These are phyloP conservation scores for Patella depressa DNA, from an alignment of 2,888 invertebrate species.

Conservation along the genomic window DNA sequence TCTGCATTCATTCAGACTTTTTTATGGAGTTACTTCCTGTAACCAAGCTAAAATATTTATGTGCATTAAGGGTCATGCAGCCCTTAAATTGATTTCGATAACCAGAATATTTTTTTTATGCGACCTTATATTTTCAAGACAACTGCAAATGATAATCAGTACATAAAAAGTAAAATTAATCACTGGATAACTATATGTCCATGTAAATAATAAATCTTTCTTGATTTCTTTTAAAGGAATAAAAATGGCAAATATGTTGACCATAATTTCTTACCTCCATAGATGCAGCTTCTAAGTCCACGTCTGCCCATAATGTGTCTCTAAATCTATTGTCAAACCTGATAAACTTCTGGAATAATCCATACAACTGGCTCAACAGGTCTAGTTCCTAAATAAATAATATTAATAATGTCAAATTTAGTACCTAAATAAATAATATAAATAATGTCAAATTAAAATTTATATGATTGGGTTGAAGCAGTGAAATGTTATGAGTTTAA, in stretches of 20 bases:
- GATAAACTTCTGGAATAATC: constrained; percentile 71
- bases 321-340: constrained; percentile 68
- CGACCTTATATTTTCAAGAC: too few relatives aligned
- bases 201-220: neutral
- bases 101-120: too few relatives aligned
- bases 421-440: constrained; percentile 51
- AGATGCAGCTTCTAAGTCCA: constrained; percentile 66
- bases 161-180: neutral
- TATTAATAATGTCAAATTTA: constrained; percentile 51
- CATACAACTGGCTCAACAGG: constrained; percentile 69
- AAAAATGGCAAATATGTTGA: neutral
- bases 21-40: too few relatives aligned
- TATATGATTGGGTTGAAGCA: constrained; percentile 55
- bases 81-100: too few relatives aligned
- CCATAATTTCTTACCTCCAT: constrained; percentile 55
- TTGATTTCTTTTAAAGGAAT: neutral
- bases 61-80: too few relatives aligned
- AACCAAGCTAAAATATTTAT: too few relatives aligned
- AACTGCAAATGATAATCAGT: too few relatives aligned
- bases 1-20: too few relatives aligned
- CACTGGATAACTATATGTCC: neutral
- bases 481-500: too few relatives aligned
- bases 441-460: constrained; percentile 43
- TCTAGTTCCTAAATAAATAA: constrained; percentile 62
- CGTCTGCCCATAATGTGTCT: constrained; percentile 70